Base-by-base conservation (phyloP, 2,888 invertebrate genomes). In the Cepaea hortensis region DNA sequence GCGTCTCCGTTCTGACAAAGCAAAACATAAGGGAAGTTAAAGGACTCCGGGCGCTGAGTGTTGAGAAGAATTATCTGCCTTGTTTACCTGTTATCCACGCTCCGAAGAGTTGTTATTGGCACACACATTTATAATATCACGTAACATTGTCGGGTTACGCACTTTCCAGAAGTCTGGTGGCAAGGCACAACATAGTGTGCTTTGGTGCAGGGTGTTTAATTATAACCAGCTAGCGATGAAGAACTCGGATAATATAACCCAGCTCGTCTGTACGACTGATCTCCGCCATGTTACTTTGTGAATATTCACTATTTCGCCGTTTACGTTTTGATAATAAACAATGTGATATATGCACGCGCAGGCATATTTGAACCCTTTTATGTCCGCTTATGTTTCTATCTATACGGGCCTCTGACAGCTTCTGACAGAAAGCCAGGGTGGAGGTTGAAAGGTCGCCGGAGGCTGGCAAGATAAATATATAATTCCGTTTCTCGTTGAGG, bases 131-230 rank as follows among this genome's bases (percentile, higher is more conserved):
- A 84, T 84, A 84, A 84, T 84, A 84, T 76, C 84, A n/a, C 84
- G 18, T 76, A 84, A 84, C 84, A 84, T 18, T n/a, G 23, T 61
- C 35, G 76, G 84, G 84, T 84, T 84, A 84, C 76, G 84, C 65
- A 84, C 84, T 84, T 76, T 55, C 55, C 73, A 55, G 55, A 73
- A n/a, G 23, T 83, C 83, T 76, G 65, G 84, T 62, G 5, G 84
- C n/a, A 62, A 20, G 35, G 62, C 61, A 65, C 62, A 84, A 65
- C 11, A 76, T 7, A 46, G 48, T 48, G 65, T 76, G 84, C 11
- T 46, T 84, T 50, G 84, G 84, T 76, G 84, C 76, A 84, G 18
- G 11, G 76, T 73, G 82, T 81, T 81, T 81, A 81, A 81, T 81
- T 81, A 81, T 70, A 20, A 3, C 50, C 70, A 70, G 50, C 70